These are phyloP conservation scores for Lypha dubia DNA, from an alignment of 2,888 invertebrate genomes.

Conservation along the genomic window DNA sequence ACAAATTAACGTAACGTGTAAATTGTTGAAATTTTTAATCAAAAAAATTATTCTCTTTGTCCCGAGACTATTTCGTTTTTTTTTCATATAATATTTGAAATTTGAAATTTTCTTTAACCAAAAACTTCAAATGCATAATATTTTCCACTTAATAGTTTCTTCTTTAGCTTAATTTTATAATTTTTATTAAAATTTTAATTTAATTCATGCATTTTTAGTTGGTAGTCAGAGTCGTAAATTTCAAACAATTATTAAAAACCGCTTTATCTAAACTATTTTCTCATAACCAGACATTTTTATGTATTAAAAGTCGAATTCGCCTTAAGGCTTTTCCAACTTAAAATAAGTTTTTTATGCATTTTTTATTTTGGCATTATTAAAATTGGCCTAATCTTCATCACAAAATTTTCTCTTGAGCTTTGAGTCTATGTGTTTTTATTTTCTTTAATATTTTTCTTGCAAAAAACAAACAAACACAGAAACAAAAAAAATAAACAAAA, in stretches of 20 bases:
- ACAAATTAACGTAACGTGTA: too few relatives aligned
- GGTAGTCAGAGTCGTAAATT: too few relatives aligned
- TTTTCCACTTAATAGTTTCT: background rate
- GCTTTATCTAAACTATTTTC: background rate
- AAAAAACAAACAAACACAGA: too few relatives aligned
- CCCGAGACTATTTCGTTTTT: too few relatives aligned
- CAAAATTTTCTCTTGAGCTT: conserved; percentile 4
- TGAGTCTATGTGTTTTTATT: conserved; percentile 16
- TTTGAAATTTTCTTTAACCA: too few relatives aligned
- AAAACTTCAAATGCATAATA: too few relatives aligned
- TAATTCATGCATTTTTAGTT: background rate
- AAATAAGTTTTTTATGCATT: background rate
- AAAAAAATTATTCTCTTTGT: too few relatives aligned
- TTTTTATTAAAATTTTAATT: background rate
- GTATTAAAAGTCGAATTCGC: conserved; percentile 3
- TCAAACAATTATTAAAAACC: background rate
- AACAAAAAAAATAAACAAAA: background rate
- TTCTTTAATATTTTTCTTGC: too few relatives aligned
- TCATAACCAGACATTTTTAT: conserved; percentile 4
- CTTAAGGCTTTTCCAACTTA: conserved; percentile 29
- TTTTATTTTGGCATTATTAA: conserved; percentile 38
- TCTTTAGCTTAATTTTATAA: background rate
- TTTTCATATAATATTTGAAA: too few relatives aligned
- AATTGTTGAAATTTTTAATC: too few relatives aligned
- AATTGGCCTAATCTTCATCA: conserved; percentile 55